Conservation (phyloP, 1,140 invertebrate genomes). For the Sitodiplosis mosellana region DNA sequence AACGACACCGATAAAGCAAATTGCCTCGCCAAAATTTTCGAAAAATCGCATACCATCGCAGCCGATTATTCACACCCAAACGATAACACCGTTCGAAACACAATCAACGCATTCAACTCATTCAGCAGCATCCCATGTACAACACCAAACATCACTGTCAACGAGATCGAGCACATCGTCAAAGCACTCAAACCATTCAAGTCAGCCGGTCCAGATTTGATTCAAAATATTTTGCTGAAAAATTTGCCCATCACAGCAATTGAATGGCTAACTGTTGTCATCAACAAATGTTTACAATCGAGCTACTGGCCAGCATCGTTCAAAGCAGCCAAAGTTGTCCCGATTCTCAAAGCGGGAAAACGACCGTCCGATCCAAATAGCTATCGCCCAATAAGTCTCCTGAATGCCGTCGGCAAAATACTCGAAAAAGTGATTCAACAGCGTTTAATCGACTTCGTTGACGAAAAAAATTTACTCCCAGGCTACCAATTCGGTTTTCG, state of each 20-base stretch:
- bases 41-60: not conserved
- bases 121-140: not conserved
- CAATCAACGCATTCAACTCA: not conserved
- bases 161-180: not conserved
- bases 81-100: not conserved
- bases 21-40: not conserved
- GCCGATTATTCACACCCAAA: not conserved
- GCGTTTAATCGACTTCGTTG: slow-evolving; percentile 5
- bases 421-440: slow-evolving; percentile 14
- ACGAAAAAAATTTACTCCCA: slow-evolving; percentile 11
- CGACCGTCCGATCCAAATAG: slow-evolving; percentile 6
- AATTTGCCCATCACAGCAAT: not conserved
- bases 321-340: slow-evolving; percentile 21
- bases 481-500: too few species aligned
- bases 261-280: not conserved
- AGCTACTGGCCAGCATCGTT: slow-evolving; percentile 16
- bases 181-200: not conserved
- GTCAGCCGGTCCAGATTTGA: not conserved
- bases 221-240: not conserved
- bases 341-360: slow-evolving; percentile 24
- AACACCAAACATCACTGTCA: not conserved
- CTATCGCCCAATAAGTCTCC: slow-evolving; percentile 20
- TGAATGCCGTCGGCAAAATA: slow-evolving; percentile 17
- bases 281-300: slow-evolving; percentile 6
- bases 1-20: not conserved